A percentile compares a stretch with the other conserved stretches of the same genome.
Evolutionary conservation across 2,797 vertebrate genomes (phyloP).

Genomic region (Sitta carolinensis): DNA sequence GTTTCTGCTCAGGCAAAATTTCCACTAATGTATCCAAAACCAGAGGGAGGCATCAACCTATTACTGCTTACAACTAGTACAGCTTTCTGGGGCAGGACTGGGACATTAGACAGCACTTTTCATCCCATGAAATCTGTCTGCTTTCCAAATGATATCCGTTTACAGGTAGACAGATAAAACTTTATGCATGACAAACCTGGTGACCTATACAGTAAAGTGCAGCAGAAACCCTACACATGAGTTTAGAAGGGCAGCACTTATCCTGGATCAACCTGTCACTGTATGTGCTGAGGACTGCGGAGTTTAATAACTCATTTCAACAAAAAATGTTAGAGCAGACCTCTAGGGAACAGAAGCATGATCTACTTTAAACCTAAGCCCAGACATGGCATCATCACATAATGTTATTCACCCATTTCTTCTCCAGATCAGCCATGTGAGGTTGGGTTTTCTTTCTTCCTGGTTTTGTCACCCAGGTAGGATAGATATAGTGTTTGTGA

Average conservation of each 20-base stretch:
- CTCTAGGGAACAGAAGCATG: not conserved
- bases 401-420: rapidly evolving
- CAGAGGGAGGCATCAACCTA: not conserved
- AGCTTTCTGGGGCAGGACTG: not conserved
- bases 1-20: not conserved
- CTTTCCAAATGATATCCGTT: not conserved
- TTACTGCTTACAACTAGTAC: not conserved
- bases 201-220: not conserved
- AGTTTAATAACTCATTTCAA: not conserved
- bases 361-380: not conserved
- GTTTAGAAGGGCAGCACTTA: not conserved
- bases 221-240: not conserved
- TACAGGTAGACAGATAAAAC: not conserved
- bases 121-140: not conserved
- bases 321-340: not conserved
- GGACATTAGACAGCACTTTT: not conserved
- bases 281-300: rapidly evolving
- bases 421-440: not conserved
- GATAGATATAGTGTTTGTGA: not conserved
- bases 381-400: rapidly evolving
- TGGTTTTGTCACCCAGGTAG: not conserved
- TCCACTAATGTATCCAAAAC: not conserved
- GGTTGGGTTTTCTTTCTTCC: not conserved
- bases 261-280: not conserved
- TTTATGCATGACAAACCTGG: not conserved